Evolutionary conservation across 2,888 invertebrate genomes (phyloP), one percentile per base, ranked within the genome.

Genomic region (Melinaea marsaeus): DNA sequence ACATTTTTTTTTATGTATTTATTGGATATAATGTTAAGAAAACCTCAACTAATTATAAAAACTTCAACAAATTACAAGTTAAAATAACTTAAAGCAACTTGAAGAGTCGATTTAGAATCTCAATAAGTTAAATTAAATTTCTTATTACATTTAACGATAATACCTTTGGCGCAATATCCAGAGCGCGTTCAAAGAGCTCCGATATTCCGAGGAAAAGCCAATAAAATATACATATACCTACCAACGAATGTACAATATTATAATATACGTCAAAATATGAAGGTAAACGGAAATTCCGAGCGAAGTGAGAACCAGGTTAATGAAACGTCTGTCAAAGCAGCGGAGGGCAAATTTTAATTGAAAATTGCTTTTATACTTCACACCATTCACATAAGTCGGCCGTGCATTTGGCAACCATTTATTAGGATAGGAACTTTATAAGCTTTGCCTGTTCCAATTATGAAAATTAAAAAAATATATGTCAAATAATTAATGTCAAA

Each of bases 311-410:
- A 85, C 76, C 81, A 77, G 88, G 88, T 85, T 88, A 90, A 89
- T 89, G 86, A 88, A 89, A 88, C 73, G 88, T 88, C 90, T 84
- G 83, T 89, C 88, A 88, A 84, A 84, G 82, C 75, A 75, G 75
- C 74, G 70, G 77, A 74, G 76, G 74, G 72, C 74, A 67, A 81
- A 83, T 80, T 87, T 86, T 84, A 87, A 88, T 86, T 85, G 83
- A 83, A 88, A 80, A 83, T 84, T 75, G 81, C 80, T 83, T 81
- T 83, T 82, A 77, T 76, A 75, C 72, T 78, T 79, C 77, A 75
- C 79, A 80, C 77, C 76, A 78, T 71, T 68, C 76, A 71, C 76
- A 75, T 74, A 75, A 78, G 71, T 79, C 74, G 59, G 63, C 55
- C 58, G 55, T 65, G 57, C 55, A 42, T 55, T 34, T 58, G 57